Conservation (phyloP, 2,888 invertebrate genomes). For the Meiosimyza platycephala region DNA sequence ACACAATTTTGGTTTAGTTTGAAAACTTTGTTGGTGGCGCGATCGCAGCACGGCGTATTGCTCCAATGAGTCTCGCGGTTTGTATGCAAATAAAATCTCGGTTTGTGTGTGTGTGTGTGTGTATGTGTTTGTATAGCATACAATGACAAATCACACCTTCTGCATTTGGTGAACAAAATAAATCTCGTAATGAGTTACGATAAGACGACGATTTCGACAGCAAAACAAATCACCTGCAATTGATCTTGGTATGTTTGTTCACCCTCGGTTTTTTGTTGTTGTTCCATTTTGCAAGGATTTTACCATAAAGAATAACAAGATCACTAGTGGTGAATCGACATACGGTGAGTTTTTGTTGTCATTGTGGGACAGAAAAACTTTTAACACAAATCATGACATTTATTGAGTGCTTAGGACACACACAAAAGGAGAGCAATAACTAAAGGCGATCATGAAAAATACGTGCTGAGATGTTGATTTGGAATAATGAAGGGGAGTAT, state of each 20-base stretch:
- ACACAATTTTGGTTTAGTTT: not conserved
- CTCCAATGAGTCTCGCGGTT: slow-evolving; percentile 2
- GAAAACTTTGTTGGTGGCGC: slow-evolving; percentile 43
- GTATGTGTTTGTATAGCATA: slow-evolving; percentile 45
- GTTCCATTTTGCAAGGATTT: slow-evolving; percentile 5
- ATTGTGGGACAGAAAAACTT: slow-evolving; percentile 31
- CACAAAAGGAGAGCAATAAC: slow-evolving; percentile 10
- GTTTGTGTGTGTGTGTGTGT: not conserved
- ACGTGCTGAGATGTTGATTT: not conserved
- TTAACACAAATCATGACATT: slow-evolving; percentile 60
- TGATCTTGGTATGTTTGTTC: slow-evolving; percentile 60
- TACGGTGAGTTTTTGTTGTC: slow-evolving; percentile 27
- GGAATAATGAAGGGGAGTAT: not conserved
- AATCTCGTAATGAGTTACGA: slow-evolving; percentile 68
- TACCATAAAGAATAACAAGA: slow-evolving; percentile 40
- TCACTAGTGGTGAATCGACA: slow-evolving; percentile 36
- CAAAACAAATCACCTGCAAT: slow-evolving; percentile 68
- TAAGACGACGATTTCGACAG: slow-evolving; percentile 68
- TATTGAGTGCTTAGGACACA: slow-evolving; percentile 57
- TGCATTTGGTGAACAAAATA: slow-evolving; percentile 68
- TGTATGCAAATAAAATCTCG: slow-evolving; percentile 44
- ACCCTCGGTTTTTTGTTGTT: slow-evolving; percentile 41
- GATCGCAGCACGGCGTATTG: slow-evolving; percentile 28
- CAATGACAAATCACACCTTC: slow-evolving; percentile 67
- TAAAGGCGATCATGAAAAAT: not conserved